These are phyloP conservation scores for Brachystomella parvula DNA, from an alignment of 1,140 invertebrate species.

Conservation along the genomic window DNA sequence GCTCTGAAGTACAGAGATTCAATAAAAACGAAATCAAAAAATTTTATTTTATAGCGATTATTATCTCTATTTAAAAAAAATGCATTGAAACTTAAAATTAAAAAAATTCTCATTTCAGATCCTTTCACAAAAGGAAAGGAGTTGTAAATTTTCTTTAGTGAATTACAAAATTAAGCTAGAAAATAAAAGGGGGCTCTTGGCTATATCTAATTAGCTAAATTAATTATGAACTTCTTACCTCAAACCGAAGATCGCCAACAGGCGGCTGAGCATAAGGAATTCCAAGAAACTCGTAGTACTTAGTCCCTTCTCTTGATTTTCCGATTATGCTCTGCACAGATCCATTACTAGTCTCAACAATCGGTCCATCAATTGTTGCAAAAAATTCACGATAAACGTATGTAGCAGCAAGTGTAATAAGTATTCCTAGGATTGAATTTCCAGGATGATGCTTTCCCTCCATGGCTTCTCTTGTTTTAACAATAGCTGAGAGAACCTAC, in stretches of 20 bases:
- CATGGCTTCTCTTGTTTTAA: background rate
- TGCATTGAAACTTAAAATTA: too few species aligned
- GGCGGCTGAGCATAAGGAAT: constrained; percentile 15
- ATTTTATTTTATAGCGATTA: too few species aligned
- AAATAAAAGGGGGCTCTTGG: too few species aligned
- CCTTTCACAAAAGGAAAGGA: too few species aligned
- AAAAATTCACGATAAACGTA: background rate
- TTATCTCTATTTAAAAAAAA: too few species aligned
- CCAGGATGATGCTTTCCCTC: background rate
- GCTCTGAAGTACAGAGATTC: too few species aligned
- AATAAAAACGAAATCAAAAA: too few species aligned
- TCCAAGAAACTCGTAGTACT: constrained; percentile 15
- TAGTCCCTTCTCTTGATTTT: constrained; percentile 10
- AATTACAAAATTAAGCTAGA: too few species aligned
- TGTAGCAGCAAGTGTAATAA: background rate
- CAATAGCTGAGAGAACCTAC: background rate
- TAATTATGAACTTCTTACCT: background rate
- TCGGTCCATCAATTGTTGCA: background rate
- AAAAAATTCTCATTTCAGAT: too few species aligned
- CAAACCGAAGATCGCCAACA: constrained; percentile 1
- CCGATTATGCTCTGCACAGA: background rate
- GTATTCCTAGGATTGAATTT: background rate
- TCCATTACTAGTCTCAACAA: constrained; percentile 11
- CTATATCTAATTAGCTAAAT: too few species aligned
- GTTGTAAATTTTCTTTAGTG: too few species aligned